Evolutionary conservation across 2,888 invertebrate species (phyloP).

Genomic region (Diaprepes abbreviatus): DNA sequence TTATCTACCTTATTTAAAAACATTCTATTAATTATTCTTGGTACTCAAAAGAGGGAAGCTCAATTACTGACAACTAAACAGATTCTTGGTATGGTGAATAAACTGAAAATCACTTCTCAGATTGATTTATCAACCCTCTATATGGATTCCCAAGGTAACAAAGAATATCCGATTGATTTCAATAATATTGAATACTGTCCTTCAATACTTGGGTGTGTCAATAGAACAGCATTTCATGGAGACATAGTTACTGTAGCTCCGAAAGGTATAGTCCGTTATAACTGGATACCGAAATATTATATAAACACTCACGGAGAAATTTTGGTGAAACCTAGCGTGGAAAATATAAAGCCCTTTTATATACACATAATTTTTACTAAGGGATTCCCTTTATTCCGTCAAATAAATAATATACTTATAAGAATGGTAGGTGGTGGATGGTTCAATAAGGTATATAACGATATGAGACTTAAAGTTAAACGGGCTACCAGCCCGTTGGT

Average conservation of each 20-base stretch:
- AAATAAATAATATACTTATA: slow-evolving; percentile 31
- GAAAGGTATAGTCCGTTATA: slow-evolving; percentile 23
- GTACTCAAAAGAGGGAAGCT: slow-evolving; percentile 25
- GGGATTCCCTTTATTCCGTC: slow-evolving; percentile 30
- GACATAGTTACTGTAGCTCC: slow-evolving; percentile 18
- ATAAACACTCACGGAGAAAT: slow-evolving; percentile 35
- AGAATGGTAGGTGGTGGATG: slow-evolving; percentile 27
- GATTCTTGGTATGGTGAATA: background rate
- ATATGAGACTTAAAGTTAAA: slow-evolving; percentile 36
- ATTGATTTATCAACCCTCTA: slow-evolving; percentile 30
- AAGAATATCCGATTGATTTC: slow-evolving; percentile 25
- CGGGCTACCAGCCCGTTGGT: slow-evolving; percentile 27
- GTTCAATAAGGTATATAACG: slow-evolving; percentile 28
- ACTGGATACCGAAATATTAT: slow-evolving; percentile 41
- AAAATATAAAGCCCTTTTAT: slow-evolving; percentile 24
- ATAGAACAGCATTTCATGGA: slow-evolving; percentile 34
- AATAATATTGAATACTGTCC: slow-evolving; percentile 17
- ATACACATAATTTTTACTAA: slow-evolving; percentile 32
- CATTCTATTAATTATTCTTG: slow-evolving; percentile 30
- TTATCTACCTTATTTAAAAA: slow-evolving; percentile 37
- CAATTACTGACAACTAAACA: slow-evolving; percentile 1
- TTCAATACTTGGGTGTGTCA: slow-evolving; percentile 28
- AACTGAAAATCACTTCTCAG: slow-evolving; percentile 23
- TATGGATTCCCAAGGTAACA: background rate
- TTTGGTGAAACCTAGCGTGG: slow-evolving; percentile 21